Evolutionary conservation across 2,113 vertebrate species (phyloP).

Genomic region (Sclerurus mexicanus): DNA sequence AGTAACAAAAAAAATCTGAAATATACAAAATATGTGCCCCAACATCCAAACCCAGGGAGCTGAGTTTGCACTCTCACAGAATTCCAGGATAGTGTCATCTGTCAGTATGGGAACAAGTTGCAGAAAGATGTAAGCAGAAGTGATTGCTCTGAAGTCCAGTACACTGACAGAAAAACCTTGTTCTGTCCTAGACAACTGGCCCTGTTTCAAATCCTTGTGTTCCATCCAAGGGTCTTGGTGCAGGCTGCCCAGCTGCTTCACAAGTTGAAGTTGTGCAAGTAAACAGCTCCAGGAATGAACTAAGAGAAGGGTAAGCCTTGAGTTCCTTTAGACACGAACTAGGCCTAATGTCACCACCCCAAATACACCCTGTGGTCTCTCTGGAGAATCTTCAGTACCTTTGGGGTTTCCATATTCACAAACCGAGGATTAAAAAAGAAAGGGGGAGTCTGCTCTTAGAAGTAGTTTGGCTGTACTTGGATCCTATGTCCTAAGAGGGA

Average conservation of each 20-base stretch:
- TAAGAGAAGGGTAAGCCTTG: background rate
- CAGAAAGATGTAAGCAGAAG: background rate
- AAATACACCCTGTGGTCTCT: background rate
- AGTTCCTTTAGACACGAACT: background rate
- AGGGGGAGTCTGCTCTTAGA: background rate
- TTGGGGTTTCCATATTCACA: background rate
- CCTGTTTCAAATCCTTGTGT: background rate
- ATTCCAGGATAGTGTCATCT: background rate
- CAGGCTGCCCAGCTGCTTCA: background rate
- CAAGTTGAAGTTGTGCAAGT: background rate
- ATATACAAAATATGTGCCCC: background rate
- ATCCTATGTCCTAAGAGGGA: background rate
- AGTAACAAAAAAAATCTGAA: background rate
- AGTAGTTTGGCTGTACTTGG: background rate
- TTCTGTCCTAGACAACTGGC: background rate
- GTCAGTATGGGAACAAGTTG: background rate
- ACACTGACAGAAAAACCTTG: background rate
- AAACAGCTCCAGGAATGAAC: background rate
- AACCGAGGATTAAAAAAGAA: background rate
- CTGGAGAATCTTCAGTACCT: background rate
- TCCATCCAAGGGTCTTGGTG: background rate
- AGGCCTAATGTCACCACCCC: background rate
- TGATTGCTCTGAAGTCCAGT: background rate
- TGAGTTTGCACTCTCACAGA: background rate
- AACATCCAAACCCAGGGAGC: background rate